Percentiles rank a stretch among this genome's conserved stretches.
phyloP scores from a whole-genome alignment of 2,797 vertebrate species.

The Alcedo atthis region DNA sequence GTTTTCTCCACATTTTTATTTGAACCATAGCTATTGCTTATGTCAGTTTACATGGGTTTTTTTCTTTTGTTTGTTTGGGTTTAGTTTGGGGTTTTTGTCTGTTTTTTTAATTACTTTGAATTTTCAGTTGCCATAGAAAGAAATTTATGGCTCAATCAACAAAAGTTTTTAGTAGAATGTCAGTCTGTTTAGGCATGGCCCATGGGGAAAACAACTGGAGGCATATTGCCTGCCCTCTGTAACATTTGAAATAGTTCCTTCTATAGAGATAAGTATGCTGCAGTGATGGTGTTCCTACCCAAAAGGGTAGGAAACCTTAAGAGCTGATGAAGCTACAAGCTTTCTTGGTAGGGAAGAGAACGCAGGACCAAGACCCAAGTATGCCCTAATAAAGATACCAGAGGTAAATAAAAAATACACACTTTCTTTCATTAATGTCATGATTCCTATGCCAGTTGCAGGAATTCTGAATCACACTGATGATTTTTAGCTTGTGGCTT shows the following conservation, averaged over 20 bases:
- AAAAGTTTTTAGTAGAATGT: not conserved
- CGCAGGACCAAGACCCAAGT: not conserved
- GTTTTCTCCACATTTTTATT: slow-evolving; percentile 5
- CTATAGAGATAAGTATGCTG: not conserved
- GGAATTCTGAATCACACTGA: not conserved
- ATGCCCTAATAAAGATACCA: not conserved
- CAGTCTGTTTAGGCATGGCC: not conserved
- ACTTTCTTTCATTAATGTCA: not conserved
- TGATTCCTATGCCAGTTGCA: not conserved
- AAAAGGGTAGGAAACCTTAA: not conserved
- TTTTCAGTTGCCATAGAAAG: not conserved
- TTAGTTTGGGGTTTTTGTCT: too few species aligned
- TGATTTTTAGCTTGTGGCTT: not conserved
- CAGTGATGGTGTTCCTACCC: not conserved
- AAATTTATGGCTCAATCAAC: slow-evolving; percentile 29
- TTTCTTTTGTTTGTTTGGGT: not conserved
- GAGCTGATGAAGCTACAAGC: not conserved
- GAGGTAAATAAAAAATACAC: not conserved
- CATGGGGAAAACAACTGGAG: not conserved
- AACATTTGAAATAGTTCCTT: not conserved
- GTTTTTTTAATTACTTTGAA: not conserved
- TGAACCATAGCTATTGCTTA: not conserved
- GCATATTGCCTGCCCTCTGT: not conserved
- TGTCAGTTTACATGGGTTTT: not conserved
- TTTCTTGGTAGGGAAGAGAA: not conserved